Evolutionary conservation across 2,797 vertebrate genomes (phyloP), one percentile per base, ranked within the genome.

Genomic region (Tragopan temminckii): DNA sequence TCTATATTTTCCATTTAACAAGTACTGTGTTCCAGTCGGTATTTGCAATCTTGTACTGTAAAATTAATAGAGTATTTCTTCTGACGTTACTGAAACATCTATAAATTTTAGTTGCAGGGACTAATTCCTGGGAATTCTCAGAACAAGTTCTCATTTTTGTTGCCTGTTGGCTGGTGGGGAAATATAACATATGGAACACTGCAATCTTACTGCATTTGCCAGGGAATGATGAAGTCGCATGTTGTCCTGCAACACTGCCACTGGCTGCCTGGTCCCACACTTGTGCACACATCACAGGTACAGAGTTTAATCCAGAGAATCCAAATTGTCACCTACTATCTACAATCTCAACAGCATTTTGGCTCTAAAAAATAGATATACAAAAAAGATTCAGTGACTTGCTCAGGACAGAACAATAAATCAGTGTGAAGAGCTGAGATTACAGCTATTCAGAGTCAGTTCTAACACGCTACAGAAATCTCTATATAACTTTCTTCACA

Each of bases 201-300:
- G 9, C 8, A 27, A 29, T 52, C 24, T 70, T 75, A n/a, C 23
- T 3, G 7, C 13, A 9, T 70, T 71, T 80, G 13, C 42, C 64
- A 35, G 2, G 1, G 20, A 58, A 7, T 71, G 62, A 62, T 46
- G 13, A 80, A 53, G 68, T 78, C 0, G 0, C 11, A 9, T 6
- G 6, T 29, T 61, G 2, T 43, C 42, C 3, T 5, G 66, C 58
- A 77, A 19, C 17, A 35, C 18, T 24, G 13, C 43, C 38, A 31
- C 21, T 18, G 48, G 1, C 7, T 77, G 20, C 27, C 11, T 6
- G 13, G 4, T 27, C 29, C 20, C 17, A 46, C 36, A 11, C 13
- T 63, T 12, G 3, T 24, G 31, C 24, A 36, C 36, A 35, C 7
- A 74, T 13, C 23, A 45, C 24, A 7, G 15, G 18, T 14, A 45